Conservation (phyloP, 1,140 invertebrate species). For the Heliothis virescens region DNA sequence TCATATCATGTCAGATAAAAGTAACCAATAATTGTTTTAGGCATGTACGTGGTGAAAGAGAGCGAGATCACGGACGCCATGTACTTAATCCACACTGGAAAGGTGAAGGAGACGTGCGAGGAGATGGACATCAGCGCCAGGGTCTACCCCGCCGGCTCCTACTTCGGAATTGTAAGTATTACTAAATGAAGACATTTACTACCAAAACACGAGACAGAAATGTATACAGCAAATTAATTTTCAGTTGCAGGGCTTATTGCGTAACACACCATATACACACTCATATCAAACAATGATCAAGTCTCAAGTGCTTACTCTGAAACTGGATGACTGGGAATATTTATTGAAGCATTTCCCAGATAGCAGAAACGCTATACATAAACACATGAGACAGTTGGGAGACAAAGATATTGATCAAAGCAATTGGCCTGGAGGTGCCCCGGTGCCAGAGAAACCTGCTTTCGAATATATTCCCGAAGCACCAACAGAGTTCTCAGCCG, state of each 20-base stretch:
- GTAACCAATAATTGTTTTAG: constrained; percentile 51
- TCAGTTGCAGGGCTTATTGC: constrained; percentile 66
- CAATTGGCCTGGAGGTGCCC: constrained; percentile 7
- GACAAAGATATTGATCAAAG: background rate
- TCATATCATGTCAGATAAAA: background rate
- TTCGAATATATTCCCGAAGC: background rate
- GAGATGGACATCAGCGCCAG: constrained; percentile 42
- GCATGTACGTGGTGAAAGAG: constrained; percentile 80
- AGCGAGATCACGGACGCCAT: constrained; percentile 79
- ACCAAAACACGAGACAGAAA: background rate
- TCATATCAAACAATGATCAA: constrained; percentile 66
- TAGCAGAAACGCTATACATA: constrained; percentile 63
- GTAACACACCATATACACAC: constrained; percentile 58
- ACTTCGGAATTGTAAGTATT: constrained; percentile 69
- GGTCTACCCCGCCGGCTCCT: constrained; percentile 61
- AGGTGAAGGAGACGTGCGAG: constrained; percentile 62
- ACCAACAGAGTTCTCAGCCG: background rate
- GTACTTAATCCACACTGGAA: constrained; percentile 80
- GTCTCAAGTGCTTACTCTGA: constrained; percentile 67
- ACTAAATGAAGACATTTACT: background rate
- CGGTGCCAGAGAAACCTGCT: background rate
- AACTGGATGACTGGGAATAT: constrained; percentile 66
- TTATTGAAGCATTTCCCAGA: constrained; percentile 70
- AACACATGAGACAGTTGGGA: constrained; percentile 50
- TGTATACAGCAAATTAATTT: constrained; percentile 37